phyloP scores from a whole-genome alignment of 2,797 vertebrate species.

The Selene dorsalis region DNA sequence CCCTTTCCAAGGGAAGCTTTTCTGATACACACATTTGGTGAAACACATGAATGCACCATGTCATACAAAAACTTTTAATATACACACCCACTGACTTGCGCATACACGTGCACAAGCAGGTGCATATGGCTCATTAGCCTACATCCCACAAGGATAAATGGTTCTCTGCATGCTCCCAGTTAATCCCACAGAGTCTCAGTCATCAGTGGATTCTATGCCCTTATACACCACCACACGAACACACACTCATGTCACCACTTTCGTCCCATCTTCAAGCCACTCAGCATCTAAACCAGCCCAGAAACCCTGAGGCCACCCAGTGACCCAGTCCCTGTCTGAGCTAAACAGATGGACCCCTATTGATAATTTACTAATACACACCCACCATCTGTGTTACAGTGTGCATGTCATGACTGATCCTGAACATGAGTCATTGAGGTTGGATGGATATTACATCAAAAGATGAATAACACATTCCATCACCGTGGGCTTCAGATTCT shows the following conservation, averaged over 20 bases:
- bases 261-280: conserved; percentile 14
- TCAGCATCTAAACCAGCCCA: conserved; percentile 31
- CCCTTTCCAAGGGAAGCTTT: neutral
- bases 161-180: conserved; percentile 41
- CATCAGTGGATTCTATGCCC: conserved; percentile 32
- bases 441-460: conserved; percentile 24
- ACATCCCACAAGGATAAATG: conserved; percentile 77
- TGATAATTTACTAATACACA: conserved; percentile 72
- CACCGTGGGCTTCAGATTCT: neutral
- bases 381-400: conserved; percentile 61
- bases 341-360: conserved; percentile 74
- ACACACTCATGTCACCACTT: conserved; percentile 6
- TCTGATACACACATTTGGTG: neutral
- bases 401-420: conserved; percentile 35
- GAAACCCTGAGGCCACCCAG: conserved; percentile 57
- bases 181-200: conserved; percentile 70
- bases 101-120: conserved; percentile 28
- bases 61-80: conserved; percentile 12
- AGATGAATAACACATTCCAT: conserved; percentile 12
- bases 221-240: conserved; percentile 11
- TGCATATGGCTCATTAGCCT: conserved; percentile 71
- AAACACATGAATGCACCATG: neutral
- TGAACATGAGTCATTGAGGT: conserved; percentile 52
- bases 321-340: conserved; percentile 61
- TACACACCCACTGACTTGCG: neutral